A percentile compares a stretch with the other conserved stretches of the same genome.
Conservation (phyloP, 2,888 invertebrate species). For the Synanthedon myopaeformis region DNA sequence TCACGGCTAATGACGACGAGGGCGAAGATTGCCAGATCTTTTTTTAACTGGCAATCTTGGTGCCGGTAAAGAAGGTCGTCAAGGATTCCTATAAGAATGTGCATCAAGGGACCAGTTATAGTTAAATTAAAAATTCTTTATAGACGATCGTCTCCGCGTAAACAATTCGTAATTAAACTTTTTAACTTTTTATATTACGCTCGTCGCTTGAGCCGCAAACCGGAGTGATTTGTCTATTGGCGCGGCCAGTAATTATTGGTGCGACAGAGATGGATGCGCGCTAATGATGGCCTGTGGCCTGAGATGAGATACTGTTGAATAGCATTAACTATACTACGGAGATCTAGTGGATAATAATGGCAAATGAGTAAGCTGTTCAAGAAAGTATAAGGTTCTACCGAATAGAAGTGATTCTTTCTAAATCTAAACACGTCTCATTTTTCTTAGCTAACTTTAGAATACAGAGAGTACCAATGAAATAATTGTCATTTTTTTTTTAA, state of each 20-base stretch:
- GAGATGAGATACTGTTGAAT: slow-evolving; percentile 2
- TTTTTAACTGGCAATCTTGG: too few relatives aligned
- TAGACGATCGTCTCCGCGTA: background rate
- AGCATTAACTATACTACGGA: background rate
- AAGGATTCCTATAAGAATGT: too few relatives aligned
- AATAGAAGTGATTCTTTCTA: too few relatives aligned
- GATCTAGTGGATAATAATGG: background rate
- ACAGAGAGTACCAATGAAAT: too few relatives aligned
- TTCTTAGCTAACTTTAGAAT: too few relatives aligned
- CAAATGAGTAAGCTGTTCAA: background rate
- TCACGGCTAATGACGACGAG: background rate
- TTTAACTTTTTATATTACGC: background rate
- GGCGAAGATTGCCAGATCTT: too few relatives aligned
- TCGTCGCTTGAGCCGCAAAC: slow-evolving; percentile 10
- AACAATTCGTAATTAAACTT: background rate
- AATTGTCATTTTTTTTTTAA: too few relatives aligned
- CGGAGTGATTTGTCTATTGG: slow-evolving; percentile 36
- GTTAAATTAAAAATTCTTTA: background rate
- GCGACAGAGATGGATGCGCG: slow-evolving; percentile 46
- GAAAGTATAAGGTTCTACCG: background rate
- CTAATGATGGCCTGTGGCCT: slow-evolving; percentile 25
- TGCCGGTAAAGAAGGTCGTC: too few relatives aligned
- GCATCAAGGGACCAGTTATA: too few relatives aligned
- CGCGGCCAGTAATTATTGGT: slow-evolving; percentile 39
- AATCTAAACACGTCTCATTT: too few relatives aligned